Base-by-base conservation (phyloP, 2,888 invertebrate species). In the Agrilus cyanescens region DNA sequence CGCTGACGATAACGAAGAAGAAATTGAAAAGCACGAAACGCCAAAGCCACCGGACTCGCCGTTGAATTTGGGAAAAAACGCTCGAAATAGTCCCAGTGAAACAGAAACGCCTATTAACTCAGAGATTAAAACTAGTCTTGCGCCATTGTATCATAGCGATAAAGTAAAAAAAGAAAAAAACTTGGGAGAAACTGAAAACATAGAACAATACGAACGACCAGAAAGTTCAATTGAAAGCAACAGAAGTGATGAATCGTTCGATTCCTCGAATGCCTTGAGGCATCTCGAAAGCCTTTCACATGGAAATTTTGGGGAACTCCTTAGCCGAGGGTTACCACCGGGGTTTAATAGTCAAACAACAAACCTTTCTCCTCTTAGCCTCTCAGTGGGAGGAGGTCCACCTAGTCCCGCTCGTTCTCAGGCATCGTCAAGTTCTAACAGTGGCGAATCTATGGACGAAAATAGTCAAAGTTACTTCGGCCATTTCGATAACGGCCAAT, bases 211-310 rank as follows among this genome's bases (percentile, higher is more conserved):
- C 41, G 64, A 62, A 41, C 50, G 66, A 56, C 70, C 72, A 13
- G 67, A 68, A 50, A 73, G 73, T 64, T 72, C 73, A 49, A 66
- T 71, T 50, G 72, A 69, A 58, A 72, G 72, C 58, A 70, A 70
- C 57, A 71, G 70, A 62, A 72, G 71, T 59, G 75, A 75, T 55
- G 74, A 74, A 61, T 74, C 74, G 48, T 70, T 72, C 63, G 76
- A 78, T 54, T 70, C 78, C 1, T 75, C 78, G 56, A 82, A 82
- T 63, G 81, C 85, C 39, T 69, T 87, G 50, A 75, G 84, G 57
- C 79, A 83, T 59, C 70, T 87, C 56, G 86, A 87, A 70, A 82
- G 80, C 63, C 71, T 87, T 57, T 85, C 86, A 37, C 82, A 83
- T 63, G 85, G 84, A 41, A 79, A 81, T 60, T 82, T 84, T 57